Evolutionary conservation across 2,797 vertebrate species (phyloP).

Genomic region (Chelidonichthys spinosus): DNA sequence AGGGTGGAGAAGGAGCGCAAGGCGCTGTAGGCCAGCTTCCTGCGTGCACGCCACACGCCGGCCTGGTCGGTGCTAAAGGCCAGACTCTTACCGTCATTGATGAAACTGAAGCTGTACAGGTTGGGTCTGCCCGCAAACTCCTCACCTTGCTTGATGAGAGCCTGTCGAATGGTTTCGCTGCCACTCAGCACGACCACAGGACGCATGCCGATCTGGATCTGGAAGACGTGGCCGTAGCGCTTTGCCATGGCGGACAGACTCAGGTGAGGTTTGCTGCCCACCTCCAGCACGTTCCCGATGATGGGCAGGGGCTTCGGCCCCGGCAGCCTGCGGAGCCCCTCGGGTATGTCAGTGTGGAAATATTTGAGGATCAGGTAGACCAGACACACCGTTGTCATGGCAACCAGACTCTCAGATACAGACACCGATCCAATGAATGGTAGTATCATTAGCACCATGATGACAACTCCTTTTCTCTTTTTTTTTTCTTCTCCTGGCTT

Average conservation of each 20-base stretch:
- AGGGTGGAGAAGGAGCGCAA: slow-evolving; percentile 88
- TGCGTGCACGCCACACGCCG: slow-evolving; percentile 87
- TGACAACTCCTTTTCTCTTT: slow-evolving; percentile 40
- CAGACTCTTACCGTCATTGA: slow-evolving; percentile 86
- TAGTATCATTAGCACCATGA: slow-evolving; percentile 81
- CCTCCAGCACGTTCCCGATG: slow-evolving; percentile 87
- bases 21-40: slow-evolving; percentile 88
- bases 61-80: slow-evolving; percentile 87
- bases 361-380: slow-evolving; percentile 81
- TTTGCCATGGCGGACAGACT: slow-evolving; percentile 86
- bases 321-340: slow-evolving; percentile 85
- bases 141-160: slow-evolving; percentile 90
- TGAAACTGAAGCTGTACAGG: slow-evolving; percentile 80
- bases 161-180: slow-evolving; percentile 86
- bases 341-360: slow-evolving; percentile 74
- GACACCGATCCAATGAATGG: slow-evolving; percentile 79
- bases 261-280: slow-evolving; percentile 86
- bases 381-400: slow-evolving; percentile 77
- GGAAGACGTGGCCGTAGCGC: slow-evolving; percentile 87
- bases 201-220: slow-evolving; percentile 88
- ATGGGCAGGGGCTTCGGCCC: slow-evolving; percentile 89
- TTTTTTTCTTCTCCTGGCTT: slow-evolving; percentile 29
- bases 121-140: slow-evolving; percentile 91
- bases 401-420: slow-evolving; percentile 83
- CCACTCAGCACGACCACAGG: slow-evolving; percentile 92